These are phyloP conservation scores for Calidris pugnax DNA, from an alignment of 2,113 vertebrate genomes.

Conservation along the genomic window DNA sequence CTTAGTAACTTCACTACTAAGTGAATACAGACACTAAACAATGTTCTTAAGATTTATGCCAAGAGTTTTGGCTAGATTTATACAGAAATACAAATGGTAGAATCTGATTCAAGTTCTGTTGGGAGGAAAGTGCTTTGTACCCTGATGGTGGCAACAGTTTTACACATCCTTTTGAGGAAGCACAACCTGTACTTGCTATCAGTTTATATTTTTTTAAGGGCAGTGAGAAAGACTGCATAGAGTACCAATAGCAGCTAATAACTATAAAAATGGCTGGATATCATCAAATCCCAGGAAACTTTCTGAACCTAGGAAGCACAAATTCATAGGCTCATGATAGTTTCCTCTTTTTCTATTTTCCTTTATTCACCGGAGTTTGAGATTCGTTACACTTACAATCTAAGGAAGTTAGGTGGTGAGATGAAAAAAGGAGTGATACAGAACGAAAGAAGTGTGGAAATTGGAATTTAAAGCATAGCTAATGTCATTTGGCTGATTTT, in stretches of 20 bases:
- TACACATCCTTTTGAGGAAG: not conserved
- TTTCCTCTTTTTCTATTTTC: not conserved
- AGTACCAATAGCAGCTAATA: not conserved
- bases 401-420: conserved; percentile 38
- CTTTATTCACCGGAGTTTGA: not conserved
- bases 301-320: not conserved
- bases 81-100: not conserved
- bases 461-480: conserved; percentile 59
- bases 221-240: not conserved
- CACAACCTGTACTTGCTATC: not conserved
- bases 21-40: not conserved
- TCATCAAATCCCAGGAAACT: conserved; percentile 3
- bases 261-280: not conserved
- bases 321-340: not conserved
- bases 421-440: conserved; percentile 41
- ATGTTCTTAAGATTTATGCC: not conserved
- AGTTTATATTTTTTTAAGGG: not conserved
- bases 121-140: not conserved
- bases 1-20: not conserved
- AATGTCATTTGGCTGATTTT: conserved; percentile 64
- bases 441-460: conserved; percentile 55
- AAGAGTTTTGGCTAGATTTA: not conserved
- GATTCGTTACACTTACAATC: conserved; percentile 41
- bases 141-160: not conserved
- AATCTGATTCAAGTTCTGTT: not conserved